These are phyloP conservation scores for Corydoras sp. DNA, from an alignment of 2,113 vertebrate species.

Conservation along the genomic window DNA sequence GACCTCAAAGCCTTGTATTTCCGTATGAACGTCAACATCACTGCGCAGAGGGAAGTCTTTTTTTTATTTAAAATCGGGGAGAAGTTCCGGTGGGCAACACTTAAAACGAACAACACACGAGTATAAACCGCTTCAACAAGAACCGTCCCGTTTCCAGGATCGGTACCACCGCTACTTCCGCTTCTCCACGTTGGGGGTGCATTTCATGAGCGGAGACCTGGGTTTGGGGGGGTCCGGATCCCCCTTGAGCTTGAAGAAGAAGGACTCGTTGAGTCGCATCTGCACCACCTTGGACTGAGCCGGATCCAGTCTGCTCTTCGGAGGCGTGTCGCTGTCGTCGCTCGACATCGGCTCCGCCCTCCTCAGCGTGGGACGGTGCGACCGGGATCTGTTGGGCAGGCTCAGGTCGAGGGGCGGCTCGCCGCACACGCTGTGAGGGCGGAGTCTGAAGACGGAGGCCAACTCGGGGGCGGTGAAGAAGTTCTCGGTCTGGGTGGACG, in stretches of 20 bases:
- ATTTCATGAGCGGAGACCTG: slow-evolving; percentile 61
- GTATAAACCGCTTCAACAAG: too few relatives aligned
- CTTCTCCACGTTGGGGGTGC: slow-evolving; percentile 38
- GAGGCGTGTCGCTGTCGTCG: slow-evolving; percentile 52
- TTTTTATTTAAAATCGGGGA: too few relatives aligned
- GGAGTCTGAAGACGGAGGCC: slow-evolving; percentile 51
- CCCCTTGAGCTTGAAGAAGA: slow-evolving; percentile 69
- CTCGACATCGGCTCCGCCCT: slow-evolving; percentile 46
- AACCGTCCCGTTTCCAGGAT: too few relatives aligned
- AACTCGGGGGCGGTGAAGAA: slow-evolving; percentile 56
- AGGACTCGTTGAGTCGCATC: slow-evolving; percentile 67
- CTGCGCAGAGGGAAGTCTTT: too few relatives aligned
- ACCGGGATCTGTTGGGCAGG: slow-evolving; percentile 50
- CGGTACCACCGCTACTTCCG: slow-evolving; percentile 38
- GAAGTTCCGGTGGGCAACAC: too few relatives aligned
- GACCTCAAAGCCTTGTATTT: too few relatives aligned
- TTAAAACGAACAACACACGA: too few relatives aligned
- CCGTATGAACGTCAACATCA: too few relatives aligned
- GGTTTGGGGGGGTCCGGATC: slow-evolving; percentile 52
- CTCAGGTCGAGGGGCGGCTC: slow-evolving; percentile 61
- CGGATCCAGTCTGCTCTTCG: slow-evolving; percentile 44
- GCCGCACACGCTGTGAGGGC: background rate
- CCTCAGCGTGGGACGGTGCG: slow-evolving; percentile 30
- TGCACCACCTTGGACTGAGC: slow-evolving; percentile 60
- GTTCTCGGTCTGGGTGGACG: slow-evolving; percentile 66